Conservation (phyloP, 2,113 vertebrate species). For the Cercocebus atys region DNA sequence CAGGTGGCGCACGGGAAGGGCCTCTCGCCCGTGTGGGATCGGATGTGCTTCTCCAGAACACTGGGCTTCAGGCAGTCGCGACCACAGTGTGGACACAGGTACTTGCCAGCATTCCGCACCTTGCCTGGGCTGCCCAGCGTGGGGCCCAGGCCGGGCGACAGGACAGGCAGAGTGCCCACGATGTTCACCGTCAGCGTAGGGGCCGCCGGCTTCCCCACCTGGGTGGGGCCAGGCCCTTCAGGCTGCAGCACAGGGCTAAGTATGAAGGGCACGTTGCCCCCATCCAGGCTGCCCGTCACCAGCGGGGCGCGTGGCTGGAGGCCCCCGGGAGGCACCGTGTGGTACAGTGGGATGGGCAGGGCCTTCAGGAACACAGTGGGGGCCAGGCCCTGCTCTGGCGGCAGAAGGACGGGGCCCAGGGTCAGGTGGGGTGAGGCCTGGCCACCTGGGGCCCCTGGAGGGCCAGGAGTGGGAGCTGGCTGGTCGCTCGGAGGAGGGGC, state of each 20-base stretch:
- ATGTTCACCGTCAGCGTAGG: constrained; percentile 90
- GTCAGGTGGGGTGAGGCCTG: constrained; percentile 63
- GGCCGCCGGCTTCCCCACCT: constrained; percentile 80
- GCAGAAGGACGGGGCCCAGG: constrained; percentile 47
- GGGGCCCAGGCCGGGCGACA: constrained; percentile 76
- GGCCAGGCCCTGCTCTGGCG: constrained; percentile 78
- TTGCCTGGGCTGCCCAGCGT: constrained; percentile 78
- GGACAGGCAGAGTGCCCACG: constrained; percentile 86
- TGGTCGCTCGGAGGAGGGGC: neutral
- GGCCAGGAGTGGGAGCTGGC: neutral
- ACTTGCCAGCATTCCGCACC: constrained; percentile 89
- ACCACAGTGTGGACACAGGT: constrained; percentile 93
- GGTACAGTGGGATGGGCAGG: constrained; percentile 86
- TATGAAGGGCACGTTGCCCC: constrained; percentile 77
- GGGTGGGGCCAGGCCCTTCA: constrained; percentile 56
- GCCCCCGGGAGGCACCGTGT: constrained; percentile 78
- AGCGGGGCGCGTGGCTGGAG: constrained; percentile 73
- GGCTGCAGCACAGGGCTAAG: constrained; percentile 78
- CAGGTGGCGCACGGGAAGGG: constrained; percentile 95
- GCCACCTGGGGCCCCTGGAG: neutral
- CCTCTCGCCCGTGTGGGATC: constrained; percentile 96
- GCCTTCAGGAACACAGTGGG: constrained; percentile 91
- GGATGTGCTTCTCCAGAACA: constrained; percentile 96
- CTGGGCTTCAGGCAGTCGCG: constrained; percentile 98
- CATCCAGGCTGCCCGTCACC: constrained; percentile 60